These are phyloP conservation scores for Himantopus leucocephalus DNA, from an alignment of 2,113 vertebrate species.

Conservation along the genomic window DNA sequence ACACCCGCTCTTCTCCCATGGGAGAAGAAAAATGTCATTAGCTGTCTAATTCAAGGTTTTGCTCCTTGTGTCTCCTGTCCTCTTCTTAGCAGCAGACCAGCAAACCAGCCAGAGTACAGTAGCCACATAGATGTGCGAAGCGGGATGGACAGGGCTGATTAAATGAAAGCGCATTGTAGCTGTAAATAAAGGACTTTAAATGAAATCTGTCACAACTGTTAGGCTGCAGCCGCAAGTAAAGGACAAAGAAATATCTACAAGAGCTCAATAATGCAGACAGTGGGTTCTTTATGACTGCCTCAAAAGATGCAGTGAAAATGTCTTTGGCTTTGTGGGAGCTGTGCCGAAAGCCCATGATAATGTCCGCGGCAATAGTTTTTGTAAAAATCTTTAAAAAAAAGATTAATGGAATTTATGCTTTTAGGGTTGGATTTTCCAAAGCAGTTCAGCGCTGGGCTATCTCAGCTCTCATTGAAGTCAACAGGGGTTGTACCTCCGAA, in stretches of 20 bases:
- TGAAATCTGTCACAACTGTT: constrained; percentile 22
- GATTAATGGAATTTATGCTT: not conserved
- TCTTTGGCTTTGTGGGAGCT: not conserved
- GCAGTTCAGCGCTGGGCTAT: not conserved
- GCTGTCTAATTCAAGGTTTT: not conserved
- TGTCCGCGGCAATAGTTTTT: not conserved
- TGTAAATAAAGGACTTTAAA: constrained; percentile 10
- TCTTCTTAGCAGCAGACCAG: not conserved
- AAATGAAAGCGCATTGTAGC: not conserved
- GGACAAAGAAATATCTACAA: not conserved
- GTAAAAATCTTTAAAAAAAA: not conserved
- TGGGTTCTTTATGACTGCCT: not conserved
- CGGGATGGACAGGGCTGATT: not conserved
- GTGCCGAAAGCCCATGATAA: not conserved
- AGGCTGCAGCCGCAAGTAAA: not conserved
- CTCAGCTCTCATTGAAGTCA: not conserved
- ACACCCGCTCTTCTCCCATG: not conserved
- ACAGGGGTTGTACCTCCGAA: not conserved
- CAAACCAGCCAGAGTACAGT: not conserved
- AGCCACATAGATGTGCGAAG: not conserved
- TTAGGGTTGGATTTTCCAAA: not conserved
- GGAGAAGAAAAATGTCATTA: not conserved
- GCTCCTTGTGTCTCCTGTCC: not conserved
- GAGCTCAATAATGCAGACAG: not conserved
- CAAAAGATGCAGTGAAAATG: not conserved